Evolutionary conservation across 2,113 vertebrate genomes (phyloP), one percentile per base, ranked within the genome.

Genomic region (Eulemur rufifrons): DNA sequence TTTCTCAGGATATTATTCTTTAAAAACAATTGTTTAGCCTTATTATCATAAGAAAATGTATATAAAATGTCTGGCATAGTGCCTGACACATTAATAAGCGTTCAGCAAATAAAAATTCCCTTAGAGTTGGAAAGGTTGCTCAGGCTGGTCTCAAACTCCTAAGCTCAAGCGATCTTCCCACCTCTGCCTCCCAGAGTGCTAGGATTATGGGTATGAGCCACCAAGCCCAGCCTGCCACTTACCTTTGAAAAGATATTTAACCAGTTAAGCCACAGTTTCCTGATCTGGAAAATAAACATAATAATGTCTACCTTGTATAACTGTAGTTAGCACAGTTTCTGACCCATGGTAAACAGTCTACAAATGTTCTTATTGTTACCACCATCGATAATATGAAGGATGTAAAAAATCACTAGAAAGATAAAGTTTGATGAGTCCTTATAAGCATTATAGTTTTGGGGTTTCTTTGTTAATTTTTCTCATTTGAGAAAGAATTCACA

Each of bases 1-100:
- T 84, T 95, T 84, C 77, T 89, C 17, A 77, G 27, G n/a, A 34
- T 69, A 37, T 47, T 56, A 59, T 47, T 89, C 50, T 95, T 93
- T 63, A 23, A 84, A 89, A 95, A n/a, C 11, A 80, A 25, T 50
- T 69, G 17, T 18, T 56, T 52, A 59, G 10, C 9, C 18, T 71
- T 68, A 76, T 45, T 78, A 37, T 92, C 56, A 29, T 73, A 83
- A 89, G 42, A 74, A 89, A 15, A 64, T 17, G 9, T 66, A 29
- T 76, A 56, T 73, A 81, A 81, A 27, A 32, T 42, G 32, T 50
- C 45, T 74, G 42, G 45, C 56, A 9, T 23, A 54, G 27, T 68
- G 2, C n/a, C n/a, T 34, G 34, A 17, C 47, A 47, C 47, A 34
- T 71, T 68, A 68, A 8, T 83, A 83, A 85, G 13, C 29, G 80